Percentiles rank a stretch among this genome's conserved stretches.
These are phyloP conservation scores for Palloptera scutellata DNA, from an alignment of 2,888 invertebrate species.

Conservation along the genomic window DNA sequence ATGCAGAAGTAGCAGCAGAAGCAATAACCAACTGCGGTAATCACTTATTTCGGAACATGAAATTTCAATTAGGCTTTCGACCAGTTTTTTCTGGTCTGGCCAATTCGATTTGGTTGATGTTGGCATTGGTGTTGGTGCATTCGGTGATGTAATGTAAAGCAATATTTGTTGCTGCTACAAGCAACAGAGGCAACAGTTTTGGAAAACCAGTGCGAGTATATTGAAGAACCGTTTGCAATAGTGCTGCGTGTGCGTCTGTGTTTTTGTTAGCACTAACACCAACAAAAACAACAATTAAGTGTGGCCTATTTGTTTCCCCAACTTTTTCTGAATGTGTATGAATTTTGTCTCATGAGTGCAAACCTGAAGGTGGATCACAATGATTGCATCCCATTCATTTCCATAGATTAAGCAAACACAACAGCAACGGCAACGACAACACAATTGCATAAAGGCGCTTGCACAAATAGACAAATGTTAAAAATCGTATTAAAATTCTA, in stretches of 20 bases:
- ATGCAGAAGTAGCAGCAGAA: no score
- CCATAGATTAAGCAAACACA: constrained; percentile 30
- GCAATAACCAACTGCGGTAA: constrained; percentile 25
- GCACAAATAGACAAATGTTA: not conserved
- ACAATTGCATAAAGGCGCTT: constrained; percentile 14
- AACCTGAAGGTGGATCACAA: constrained; percentile 6
- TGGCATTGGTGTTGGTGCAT: constrained; percentile 1
- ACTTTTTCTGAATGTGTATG: no score
- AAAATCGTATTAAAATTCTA: no score
- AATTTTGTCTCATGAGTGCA: no score
- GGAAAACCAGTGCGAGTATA: no score
- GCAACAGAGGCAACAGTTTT: no score
- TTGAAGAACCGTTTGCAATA: no score
- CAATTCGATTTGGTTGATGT: constrained; percentile 14
- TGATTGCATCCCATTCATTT: constrained; percentile 33
- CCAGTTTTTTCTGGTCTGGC: constrained; percentile 33
- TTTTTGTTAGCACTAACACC: no score
- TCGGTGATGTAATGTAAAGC: constrained; percentile 11
- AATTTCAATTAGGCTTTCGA: constrained; percentile 58
- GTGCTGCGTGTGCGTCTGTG: no score
- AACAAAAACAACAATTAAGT: no score
- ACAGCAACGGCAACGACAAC: constrained; percentile 34
- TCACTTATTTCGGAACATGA: constrained; percentile 55
- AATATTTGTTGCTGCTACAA: no score
- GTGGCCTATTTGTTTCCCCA: no score